A percentile compares a stretch with the other conserved stretches of the same genome.
phyloP scores from a whole-genome alignment of 2,888 invertebrate species.

The Agrochola litura region DNA sequence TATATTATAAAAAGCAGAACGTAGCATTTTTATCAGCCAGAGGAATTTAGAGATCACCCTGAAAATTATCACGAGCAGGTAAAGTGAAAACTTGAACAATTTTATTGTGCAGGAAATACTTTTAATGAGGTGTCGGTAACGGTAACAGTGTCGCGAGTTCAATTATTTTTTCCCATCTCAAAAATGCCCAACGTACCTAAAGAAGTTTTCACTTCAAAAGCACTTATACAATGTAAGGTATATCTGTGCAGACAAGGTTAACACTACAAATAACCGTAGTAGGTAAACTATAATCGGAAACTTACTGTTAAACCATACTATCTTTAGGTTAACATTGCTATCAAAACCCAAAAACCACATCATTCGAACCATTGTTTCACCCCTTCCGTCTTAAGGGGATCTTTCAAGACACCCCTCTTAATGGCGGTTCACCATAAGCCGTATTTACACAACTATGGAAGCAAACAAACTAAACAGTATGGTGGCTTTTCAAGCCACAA shows the following conservation, averaged over 20 bases:
- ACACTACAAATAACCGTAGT: not conserved
- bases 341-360: slow-evolving; percentile 32
- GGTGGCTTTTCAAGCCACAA: slow-evolving; percentile 9
- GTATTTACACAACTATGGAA: slow-evolving; percentile 33
- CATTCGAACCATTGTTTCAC: slow-evolving; percentile 33
- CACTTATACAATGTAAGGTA: too few relatives aligned
- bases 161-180: too few relatives aligned
- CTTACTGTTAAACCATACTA: not conserved
- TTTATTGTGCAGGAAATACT: too few relatives aligned
- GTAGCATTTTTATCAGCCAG: not conserved
- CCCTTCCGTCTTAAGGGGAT: slow-evolving; percentile 36
- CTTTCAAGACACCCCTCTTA: slow-evolving; percentile 36
- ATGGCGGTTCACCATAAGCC: slow-evolving; percentile 28
- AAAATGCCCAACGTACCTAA: too few relatives aligned
- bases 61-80: not conserved
- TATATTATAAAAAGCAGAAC: too few relatives aligned
- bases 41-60: not conserved
- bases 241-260: not conserved
- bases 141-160: too few relatives aligned
- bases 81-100: too few relatives aligned
- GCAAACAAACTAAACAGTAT: slow-evolving; percentile 7
- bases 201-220: not conserved
- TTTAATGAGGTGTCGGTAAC: too few relatives aligned
- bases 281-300: not conserved
- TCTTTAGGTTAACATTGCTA: not conserved